These are phyloP conservation scores for Tribolium freemani DNA, from an alignment of 2,888 invertebrate genomes.

Conservation along the genomic window DNA sequence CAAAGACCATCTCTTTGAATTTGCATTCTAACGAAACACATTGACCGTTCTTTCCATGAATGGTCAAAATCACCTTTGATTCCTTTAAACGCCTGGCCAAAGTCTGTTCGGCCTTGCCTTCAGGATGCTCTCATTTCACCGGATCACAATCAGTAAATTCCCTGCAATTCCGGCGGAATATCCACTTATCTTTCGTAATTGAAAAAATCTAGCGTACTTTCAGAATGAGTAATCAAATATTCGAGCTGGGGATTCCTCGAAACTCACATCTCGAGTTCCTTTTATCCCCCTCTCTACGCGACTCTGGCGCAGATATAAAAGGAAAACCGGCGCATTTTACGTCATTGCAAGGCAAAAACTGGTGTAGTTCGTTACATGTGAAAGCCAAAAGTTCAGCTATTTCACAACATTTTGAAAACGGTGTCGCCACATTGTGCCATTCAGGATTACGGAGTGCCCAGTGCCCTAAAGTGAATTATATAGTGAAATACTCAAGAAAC, in stretches of 20 bases:
- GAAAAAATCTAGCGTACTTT: conserved; percentile 54
- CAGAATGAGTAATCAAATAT: conserved; percentile 59
- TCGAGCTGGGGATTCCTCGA: conserved; percentile 49
- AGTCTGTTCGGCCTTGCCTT: not conserved
- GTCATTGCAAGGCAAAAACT: conserved; percentile 43
- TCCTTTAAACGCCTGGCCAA: not conserved
- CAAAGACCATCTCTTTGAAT: not conserved
- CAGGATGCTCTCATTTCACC: not conserved
- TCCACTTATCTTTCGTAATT: conserved; percentile 9
- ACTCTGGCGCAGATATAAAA: conserved; percentile 43
- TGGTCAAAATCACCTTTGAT: not conserved
- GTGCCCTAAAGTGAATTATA: conserved; percentile 9
- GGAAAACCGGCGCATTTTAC: conserved; percentile 23
- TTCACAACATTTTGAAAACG: conserved; percentile 37
- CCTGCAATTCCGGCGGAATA: conserved; percentile 24
- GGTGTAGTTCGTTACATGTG: not conserved
- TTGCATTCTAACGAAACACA: too few species aligned
- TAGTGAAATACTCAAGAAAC: not conserved
- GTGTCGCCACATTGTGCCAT: conserved; percentile 53
- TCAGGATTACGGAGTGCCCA: conserved; percentile 51
- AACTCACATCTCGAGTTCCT: conserved; percentile 30
- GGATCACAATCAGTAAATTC: not conserved
- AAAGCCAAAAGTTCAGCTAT: not conserved
- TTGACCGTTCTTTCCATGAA: too few species aligned
- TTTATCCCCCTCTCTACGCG: conserved; percentile 39